Evolutionary conservation across 1,140 invertebrate genomes (phyloP).

Genomic region (Ephestia elutella): DNA sequence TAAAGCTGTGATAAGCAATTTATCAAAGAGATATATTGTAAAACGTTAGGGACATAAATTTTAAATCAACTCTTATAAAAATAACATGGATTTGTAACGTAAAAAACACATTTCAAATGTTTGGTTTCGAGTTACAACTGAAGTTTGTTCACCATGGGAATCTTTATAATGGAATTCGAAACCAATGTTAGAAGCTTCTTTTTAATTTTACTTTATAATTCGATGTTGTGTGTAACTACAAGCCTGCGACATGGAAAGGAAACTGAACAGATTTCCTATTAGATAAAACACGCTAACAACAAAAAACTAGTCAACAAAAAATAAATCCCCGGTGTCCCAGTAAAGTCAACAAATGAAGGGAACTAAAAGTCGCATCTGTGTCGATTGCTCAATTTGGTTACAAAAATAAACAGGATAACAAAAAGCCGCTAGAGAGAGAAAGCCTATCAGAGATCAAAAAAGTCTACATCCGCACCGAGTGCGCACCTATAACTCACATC

Average conservation of each 20-base stretch:
- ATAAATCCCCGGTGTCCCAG: not conserved
- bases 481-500: slow-evolving; percentile 31
- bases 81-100: slow-evolving; percentile 8
- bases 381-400: slow-evolving; percentile 33
- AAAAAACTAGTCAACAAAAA: not conserved
- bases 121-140: slow-evolving; percentile 7
- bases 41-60: slow-evolving; percentile 4
- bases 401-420: slow-evolving; percentile 42
- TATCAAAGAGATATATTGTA: slow-evolving; percentile 15
- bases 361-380: slow-evolving; percentile 34
- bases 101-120: slow-evolving; percentile 1
- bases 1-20: slow-evolving; percentile 13
- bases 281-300: not conserved
- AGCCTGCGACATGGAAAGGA: slow-evolving; percentile 25
- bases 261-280: slow-evolving; percentile 13
- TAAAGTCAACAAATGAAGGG: slow-evolving; percentile 9
- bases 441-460: slow-evolving; percentile 22
- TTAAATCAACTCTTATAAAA: slow-evolving; percentile 9
- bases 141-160: not conserved
- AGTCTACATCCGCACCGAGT: slow-evolving; percentile 33
- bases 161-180: not conserved
- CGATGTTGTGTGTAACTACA: not conserved
- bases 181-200: not conserved
- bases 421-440: slow-evolving; percentile 37
- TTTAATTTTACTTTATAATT: not conserved